These are phyloP conservation scores for Petrocephalus microphthalmus DNA, from an alignment of 2,113 vertebrate species.

Conservation along the genomic window DNA sequence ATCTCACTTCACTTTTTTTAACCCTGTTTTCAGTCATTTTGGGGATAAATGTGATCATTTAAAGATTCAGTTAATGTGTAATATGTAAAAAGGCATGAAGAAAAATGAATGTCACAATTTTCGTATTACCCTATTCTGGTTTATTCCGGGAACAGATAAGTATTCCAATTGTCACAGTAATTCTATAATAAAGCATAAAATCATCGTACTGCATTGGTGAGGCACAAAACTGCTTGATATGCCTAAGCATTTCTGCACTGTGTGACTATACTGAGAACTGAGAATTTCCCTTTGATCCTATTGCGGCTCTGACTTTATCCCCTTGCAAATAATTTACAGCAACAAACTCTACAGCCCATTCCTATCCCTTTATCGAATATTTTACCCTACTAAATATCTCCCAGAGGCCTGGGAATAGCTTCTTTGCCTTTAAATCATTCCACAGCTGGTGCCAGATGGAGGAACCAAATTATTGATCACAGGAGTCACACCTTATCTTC, in stretches of 20 bases:
- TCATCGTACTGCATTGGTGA: not conserved
- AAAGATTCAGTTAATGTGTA: not conserved
- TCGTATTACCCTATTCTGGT: not conserved
- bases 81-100: not conserved
- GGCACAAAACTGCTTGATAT: not conserved
- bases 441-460: not conserved
- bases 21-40: not conserved
- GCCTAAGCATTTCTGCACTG: not conserved
- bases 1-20: not conserved
- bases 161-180: not conserved
- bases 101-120: not conserved
- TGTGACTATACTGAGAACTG: too few species aligned
- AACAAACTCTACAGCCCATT: not conserved
- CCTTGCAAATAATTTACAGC: not conserved
- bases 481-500: not conserved
- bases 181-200: not conserved
- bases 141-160: not conserved
- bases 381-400: constrained; percentile 12
- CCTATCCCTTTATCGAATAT: not conserved
- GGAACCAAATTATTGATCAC: constrained; percentile 25
- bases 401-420: not conserved
- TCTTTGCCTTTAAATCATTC: constrained; percentile 8
- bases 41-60: not conserved
- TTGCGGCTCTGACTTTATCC: not conserved
- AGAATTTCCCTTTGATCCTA: not conserved